Evolutionary conservation across 2,113 vertebrate genomes (phyloP), one percentile per base, ranked within the genome.

Genomic region (Scytalopus superciliaris): DNA sequence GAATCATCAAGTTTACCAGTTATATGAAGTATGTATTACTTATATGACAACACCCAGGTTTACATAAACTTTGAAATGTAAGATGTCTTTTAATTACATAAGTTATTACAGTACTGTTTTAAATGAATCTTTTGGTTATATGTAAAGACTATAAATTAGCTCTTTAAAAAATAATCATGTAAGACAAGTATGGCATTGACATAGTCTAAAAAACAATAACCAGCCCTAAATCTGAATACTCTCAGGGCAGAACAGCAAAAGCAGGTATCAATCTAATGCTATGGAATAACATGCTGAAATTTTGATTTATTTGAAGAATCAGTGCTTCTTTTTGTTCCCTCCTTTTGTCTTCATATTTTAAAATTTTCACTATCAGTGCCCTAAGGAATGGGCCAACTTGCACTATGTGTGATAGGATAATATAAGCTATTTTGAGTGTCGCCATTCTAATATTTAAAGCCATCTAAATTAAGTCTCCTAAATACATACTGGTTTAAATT

Each of bases 121-220:
- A 97, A 97, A 94, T 90, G 81, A 97, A 93, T 91, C 70, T 96
- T 94, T 94, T 97, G 74, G 93, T 91, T 97, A 95, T 89, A 92
- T 93, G 95, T 94, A 96, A 97, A 96, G 87, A 91, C 92, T 96
- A 90, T 56, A 97, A 93, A 91, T 96, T 89, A 96, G 91, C 64
- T 96, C 95, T 96, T 97, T 95, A 93, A 97, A 98, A 98, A 98
- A 97, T 94, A 97, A 97, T 67, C 73, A 93, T 84, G 73, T 97
- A 96, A 97, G 97, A 97, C 94, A 94, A 91, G 92, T 94, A 97
- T 88, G 91, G 93, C 91, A 90, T 94, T 80, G 78, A 76, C 82
- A 85, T 85, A 95, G 94, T 93, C 97, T 76, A 85, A 89, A 96
- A 97, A 97, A 95, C 77, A 84, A n/a, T 94, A 97, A 84, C 81